Percentiles rank a stretch among this genome's conserved stretches.
Conservation (phyloP, 2,113 vertebrate genomes). For the Steatornis caripensis region DNA sequence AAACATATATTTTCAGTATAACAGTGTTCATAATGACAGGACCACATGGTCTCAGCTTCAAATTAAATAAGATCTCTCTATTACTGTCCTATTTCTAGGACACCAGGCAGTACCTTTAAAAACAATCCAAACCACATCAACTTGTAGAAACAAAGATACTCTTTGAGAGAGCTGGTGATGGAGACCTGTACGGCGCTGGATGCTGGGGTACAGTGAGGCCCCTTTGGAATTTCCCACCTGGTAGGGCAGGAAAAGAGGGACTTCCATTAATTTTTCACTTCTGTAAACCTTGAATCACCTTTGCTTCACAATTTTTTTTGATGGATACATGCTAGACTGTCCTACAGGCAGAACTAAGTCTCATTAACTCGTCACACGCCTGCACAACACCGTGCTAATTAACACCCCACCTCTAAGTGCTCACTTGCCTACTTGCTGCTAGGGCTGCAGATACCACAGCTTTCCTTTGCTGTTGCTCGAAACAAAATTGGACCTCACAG, state of each 20-base stretch:
- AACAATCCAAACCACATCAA: not conserved
- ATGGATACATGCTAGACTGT: not conserved
- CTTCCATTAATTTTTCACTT: not conserved
- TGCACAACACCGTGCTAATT: not conserved
- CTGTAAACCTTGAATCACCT: not conserved
- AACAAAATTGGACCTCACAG: not conserved
- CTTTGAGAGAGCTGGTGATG: not conserved
- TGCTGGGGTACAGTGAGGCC: not conserved
- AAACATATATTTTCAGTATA: conserved; percentile 45
- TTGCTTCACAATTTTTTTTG: not conserved
- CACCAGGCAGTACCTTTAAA: not conserved
- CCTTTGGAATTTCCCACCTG: not conserved
- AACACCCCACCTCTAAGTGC: not conserved
- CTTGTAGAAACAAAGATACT: not conserved
- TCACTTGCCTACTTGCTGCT: not conserved
- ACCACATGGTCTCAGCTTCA: conserved; percentile 28
- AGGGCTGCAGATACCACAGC: not conserved
- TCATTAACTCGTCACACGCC: not conserved
- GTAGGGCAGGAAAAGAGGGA: not conserved
- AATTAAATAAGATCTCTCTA: conserved; percentile 34
- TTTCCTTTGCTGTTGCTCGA: not conserved
- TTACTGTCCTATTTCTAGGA: not conserved
- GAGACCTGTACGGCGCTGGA: not conserved
- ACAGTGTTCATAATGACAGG: conserved; percentile 34
- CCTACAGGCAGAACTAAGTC: not conserved